Base-by-base conservation (phyloP, 2,113 vertebrate species). In the Egretta garzetta region DNA sequence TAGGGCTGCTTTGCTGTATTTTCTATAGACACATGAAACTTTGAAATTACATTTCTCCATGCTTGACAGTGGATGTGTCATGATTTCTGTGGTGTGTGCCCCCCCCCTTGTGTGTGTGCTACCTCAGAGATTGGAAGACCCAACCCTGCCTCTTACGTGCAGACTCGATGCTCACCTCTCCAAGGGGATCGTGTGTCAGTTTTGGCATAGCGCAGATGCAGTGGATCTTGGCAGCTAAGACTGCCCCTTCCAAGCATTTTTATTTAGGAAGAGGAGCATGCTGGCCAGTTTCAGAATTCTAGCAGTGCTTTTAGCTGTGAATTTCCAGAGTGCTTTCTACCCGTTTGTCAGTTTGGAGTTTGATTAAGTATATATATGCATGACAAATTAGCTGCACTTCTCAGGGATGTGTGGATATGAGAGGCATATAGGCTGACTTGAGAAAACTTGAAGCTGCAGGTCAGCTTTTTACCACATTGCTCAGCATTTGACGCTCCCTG, bases 231-330 rank as follows among this genome's bases (percentile, higher is more conserved):
- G 95, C 96, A 96, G 94, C 80, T 41, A 1, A 52, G 8, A 2
- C 88, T 87, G 33, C 88, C 96, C 91, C 86, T 95, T 96, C 86
- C 89, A 93, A 90, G 94, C 86, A 67, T 87, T 97, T 95, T 96
- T 97, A 87, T 93, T 85, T 95, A 93, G 96, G 91, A 96, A 94
- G 77, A 89, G 92, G 77, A 45, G 91, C 27, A 84, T 94, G 88
- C 91, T 92, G 95, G 96, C 96, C 96, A 76, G 26, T 76, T 94
- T 91, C 83, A 89, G 49, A 87, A 75, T 92, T 96, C 83, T 91
- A 95, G 76, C 86, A n/a, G 64, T 80, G 80, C 68, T 96, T 94
- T 94, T 87, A 95, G 89, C 71, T 76, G 39, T 68, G 76, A 62
- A 10, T 96, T 96, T 96, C 80, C 93, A 91, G 53, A 74, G 70